Evolutionary conservation across 2,797 vertebrate genomes (phyloP).

Genomic region (Merluccius polli): DNA sequence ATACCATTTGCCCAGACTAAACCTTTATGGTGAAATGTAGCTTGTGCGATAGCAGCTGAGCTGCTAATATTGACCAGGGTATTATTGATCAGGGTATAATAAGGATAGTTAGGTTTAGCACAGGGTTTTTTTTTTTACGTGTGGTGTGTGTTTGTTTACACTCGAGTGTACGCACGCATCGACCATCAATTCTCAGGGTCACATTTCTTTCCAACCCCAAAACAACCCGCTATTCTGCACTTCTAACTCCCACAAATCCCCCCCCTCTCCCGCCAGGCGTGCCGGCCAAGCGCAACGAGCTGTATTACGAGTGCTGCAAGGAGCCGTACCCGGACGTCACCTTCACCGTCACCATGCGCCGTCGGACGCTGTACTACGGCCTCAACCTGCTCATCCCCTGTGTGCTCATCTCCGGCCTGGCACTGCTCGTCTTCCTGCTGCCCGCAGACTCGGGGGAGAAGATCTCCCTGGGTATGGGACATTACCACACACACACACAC

Average conservation of each 20-base stretch:
- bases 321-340: slow-evolving; percentile 91
- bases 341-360: slow-evolving; percentile 86
- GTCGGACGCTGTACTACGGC: slow-evolving; percentile 87
- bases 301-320: slow-evolving; percentile 90
- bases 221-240: too few species aligned
- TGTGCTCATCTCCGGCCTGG: slow-evolving; percentile 87
- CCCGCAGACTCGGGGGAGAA: slow-evolving; percentile 94
- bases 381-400: slow-evolving; percentile 90
- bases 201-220: too few species aligned
- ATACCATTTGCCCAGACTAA: neutral
- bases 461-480: slow-evolving; percentile 82
- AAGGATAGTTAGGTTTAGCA: too few species aligned
- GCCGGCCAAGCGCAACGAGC: slow-evolving; percentile 85
- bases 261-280: slow-evolving; percentile 69
- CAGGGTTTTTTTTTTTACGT: neutral
- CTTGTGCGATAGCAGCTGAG: neutral
- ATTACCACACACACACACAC: slow-evolving; percentile 8
- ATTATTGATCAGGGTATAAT: neutral
- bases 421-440: slow-evolving; percentile 86
- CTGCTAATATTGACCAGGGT: neutral
- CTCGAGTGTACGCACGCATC: neutral
- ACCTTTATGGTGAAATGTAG: neutral
- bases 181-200: too few species aligned
- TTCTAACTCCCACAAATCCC: too few species aligned
- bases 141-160: slow-evolving; percentile 8